phyloP scores from a whole-genome alignment of 2,797 vertebrate genomes.

The Bucorvus abyssinicus region DNA sequence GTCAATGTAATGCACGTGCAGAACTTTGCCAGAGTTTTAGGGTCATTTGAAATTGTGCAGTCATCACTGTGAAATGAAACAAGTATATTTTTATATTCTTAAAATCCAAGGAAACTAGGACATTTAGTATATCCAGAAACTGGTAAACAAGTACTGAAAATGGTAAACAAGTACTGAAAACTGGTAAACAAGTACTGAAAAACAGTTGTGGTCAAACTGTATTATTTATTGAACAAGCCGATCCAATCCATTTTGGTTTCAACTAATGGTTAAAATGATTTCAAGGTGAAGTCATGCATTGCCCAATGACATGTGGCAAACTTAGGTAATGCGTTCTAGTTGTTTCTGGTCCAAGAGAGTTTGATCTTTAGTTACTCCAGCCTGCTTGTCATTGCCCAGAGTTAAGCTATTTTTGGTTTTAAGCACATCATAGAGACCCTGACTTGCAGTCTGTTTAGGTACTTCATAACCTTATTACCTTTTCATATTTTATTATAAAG shows the following conservation, averaged over 20 bases:
- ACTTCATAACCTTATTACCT: neutral
- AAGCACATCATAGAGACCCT: neutral
- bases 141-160: neutral
- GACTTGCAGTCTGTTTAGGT: neutral
- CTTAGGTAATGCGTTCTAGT: neutral
- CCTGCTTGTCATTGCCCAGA: neutral
- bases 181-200: neutral
- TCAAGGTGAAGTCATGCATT: neutral
- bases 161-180: no score
- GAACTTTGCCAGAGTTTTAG: neutral
- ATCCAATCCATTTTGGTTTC: neutral
- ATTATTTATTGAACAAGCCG: neutral
- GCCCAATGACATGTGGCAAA: neutral
- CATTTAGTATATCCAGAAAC: neutral
- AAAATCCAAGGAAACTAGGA: neutral
- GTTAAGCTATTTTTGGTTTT: neutral
- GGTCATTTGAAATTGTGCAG: neutral
- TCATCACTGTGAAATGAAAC: neutral
- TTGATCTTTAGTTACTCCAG: slow-evolving; percentile 13
- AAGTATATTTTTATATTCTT: neutral
- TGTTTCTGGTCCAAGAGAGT: slow-evolving; percentile 15
- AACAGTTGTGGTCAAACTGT: neutral
- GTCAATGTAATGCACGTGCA: accelerated
- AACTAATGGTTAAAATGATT: neutral
- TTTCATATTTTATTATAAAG: neutral